Evolutionary conservation across 2,113 vertebrate genomes (phyloP).

Genomic region (Neolamprologus falcicula): DNA sequence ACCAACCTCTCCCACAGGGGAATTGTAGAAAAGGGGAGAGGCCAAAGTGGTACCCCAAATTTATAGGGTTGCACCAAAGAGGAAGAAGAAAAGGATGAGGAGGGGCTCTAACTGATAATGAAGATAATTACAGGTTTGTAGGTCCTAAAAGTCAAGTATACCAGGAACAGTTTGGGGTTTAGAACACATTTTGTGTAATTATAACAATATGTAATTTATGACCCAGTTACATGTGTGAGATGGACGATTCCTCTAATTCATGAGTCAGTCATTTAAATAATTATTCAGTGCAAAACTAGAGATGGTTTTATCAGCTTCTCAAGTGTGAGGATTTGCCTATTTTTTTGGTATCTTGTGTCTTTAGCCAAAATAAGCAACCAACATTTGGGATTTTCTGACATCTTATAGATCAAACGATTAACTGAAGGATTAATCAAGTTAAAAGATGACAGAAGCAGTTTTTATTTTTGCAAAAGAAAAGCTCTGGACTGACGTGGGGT

Average conservation of each 20-base stretch:
- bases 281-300: neutral
- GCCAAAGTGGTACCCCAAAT: neutral
- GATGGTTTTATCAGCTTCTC: neutral
- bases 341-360: neutral
- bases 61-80: neutral
- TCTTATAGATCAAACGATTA: neutral
- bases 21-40: neutral
- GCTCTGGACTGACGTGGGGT: neutral
- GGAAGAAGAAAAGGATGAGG: neutral
- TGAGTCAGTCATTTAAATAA: neutral
- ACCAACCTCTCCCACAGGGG: neutral
- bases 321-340: neutral
- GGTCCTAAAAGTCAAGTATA: neutral
- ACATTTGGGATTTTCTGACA: neutral
- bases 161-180: neutral
- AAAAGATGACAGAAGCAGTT: neutral
- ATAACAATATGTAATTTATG: neutral
- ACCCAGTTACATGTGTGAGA: neutral
- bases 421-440: neutral
- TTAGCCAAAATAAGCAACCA: neutral
- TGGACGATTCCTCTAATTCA: neutral
- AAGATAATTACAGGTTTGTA: neutral
- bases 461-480: neutral
- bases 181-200: neutral
- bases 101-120: neutral